Conservation (phyloP, 1,140 invertebrate species). For the Diorhabda elongata region DNA sequence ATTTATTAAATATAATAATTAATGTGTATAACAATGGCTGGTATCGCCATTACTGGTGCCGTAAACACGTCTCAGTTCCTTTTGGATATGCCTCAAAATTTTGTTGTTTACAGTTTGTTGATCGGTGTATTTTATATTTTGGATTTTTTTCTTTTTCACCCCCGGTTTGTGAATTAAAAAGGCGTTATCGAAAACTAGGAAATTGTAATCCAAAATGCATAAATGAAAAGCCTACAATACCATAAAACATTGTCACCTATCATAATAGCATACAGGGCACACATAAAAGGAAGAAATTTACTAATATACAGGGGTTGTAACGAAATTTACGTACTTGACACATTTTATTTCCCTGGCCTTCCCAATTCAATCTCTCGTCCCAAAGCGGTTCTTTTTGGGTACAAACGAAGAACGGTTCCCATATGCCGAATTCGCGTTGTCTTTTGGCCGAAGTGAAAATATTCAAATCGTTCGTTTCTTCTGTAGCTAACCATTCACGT, state of each 20-base stretch:
- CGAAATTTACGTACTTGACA: conserved; percentile 50
- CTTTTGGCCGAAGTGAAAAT: conserved; percentile 44
- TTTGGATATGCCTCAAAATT: conserved; percentile 10
- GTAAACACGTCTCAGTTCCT: conserved; percentile 22
- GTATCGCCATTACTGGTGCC: conserved; percentile 7
- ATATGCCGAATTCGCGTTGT: conserved; percentile 47
- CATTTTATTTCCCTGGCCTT: conserved; percentile 61
- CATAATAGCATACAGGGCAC: too few relatives aligned
- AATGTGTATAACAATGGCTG: neutral
- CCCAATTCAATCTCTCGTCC: conserved; percentile 58
- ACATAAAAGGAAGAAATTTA: too few relatives aligned
- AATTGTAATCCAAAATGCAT: conserved; percentile 82
- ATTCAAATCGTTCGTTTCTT: conserved; percentile 30
- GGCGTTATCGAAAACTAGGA: conserved; percentile 83
- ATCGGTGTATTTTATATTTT: conserved; percentile 22
- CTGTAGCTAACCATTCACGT: conserved; percentile 39
- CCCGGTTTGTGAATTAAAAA: conserved; percentile 83
- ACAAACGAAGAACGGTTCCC: conserved; percentile 61
- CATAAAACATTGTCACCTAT: too few relatives aligned
- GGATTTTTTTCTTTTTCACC: conserved; percentile 56
- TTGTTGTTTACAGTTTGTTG: conserved; percentile 15
- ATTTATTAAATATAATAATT: too few relatives aligned
- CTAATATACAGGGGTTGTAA: too few relatives aligned
- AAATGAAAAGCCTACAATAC: conserved; percentile 69
- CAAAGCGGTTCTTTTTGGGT: conserved; percentile 58